Percentiles rank a stretch among this genome's conserved stretches.
Evolutionary conservation across 2,888 invertebrate species (phyloP).

Genomic region (Harpalus rufipes): DNA sequence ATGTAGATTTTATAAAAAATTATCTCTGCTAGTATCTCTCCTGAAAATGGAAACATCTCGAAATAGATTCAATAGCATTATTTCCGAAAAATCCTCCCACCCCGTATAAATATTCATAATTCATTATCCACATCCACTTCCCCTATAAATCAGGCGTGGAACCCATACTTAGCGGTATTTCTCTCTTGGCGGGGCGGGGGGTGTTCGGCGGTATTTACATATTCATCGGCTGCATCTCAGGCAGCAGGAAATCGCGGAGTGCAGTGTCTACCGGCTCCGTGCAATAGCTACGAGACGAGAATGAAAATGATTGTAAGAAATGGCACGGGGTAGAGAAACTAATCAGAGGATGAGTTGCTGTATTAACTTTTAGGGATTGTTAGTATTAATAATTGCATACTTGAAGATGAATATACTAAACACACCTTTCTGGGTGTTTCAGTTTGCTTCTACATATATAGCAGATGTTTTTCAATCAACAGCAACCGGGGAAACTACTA

Average conservation of each 20-base stretch:
- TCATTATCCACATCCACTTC: not conserved
- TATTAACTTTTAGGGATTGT: too few relatives aligned
- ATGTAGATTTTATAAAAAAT: not conserved
- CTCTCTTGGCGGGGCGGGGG: not conserved
- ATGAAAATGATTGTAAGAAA: not conserved
- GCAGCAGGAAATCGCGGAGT: constrained; percentile 30
- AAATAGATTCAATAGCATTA: not conserved
- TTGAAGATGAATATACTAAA: too few relatives aligned
- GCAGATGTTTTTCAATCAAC: too few relatives aligned
- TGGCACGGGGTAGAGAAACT: not conserved
- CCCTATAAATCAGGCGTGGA: not conserved
- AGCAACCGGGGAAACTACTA: too few relatives aligned
- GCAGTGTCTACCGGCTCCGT: not conserved
- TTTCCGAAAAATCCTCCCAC: not conserved
- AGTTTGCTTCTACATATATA: too few relatives aligned
- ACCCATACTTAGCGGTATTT: not conserved
- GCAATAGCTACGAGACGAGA: not conserved
- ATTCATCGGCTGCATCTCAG: constrained; percentile 50
- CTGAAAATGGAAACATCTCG: not conserved
- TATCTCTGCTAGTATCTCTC: not conserved
- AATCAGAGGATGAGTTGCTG: not conserved
- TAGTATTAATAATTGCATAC: too few relatives aligned
- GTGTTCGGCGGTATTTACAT: constrained; percentile 27
- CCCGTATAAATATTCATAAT: not conserved
- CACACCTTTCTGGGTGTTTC: too few relatives aligned